These are phyloP conservation scores for Pteria penguin DNA, from an alignment of 2,888 invertebrate species.

Conservation along the genomic window DNA sequence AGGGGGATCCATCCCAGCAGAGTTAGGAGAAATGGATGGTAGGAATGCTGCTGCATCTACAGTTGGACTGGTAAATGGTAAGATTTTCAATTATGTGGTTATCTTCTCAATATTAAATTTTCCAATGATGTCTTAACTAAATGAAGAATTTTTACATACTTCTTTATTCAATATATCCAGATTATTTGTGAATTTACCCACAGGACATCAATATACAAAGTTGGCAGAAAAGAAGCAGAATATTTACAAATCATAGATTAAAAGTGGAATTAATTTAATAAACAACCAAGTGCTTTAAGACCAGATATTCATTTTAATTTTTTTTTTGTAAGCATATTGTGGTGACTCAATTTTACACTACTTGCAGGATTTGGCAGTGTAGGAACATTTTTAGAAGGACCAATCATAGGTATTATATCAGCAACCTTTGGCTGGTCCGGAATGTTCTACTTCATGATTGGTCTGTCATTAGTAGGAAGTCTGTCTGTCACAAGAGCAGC, in stretches of 20 bases:
- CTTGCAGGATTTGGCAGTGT: constrained; percentile 80
- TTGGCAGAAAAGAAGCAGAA: too few relatives aligned
- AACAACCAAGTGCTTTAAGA: too few relatives aligned
- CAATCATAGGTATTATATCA: constrained; percentile 80
- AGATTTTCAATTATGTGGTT: too few relatives aligned
- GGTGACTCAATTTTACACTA: background rate
- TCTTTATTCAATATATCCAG: too few relatives aligned
- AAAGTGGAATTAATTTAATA: too few relatives aligned
- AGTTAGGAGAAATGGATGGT: constrained; percentile 81
- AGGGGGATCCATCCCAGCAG: constrained; percentile 81
- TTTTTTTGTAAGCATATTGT: too few relatives aligned
- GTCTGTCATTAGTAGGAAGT: constrained; percentile 77
- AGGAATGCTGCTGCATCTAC: constrained; percentile 80
- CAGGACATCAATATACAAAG: background rate
- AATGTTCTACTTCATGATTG: constrained; percentile 80
- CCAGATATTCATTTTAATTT: too few relatives aligned
- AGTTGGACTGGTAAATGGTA: constrained; percentile 81
- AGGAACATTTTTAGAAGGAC: constrained; percentile 81
- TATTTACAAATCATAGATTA: too few relatives aligned
- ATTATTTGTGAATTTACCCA: too few relatives aligned
- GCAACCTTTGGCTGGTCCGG: constrained; percentile 80
- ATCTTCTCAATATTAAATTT: too few relatives aligned
- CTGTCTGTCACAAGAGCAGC: constrained; percentile 77
- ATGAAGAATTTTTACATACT: too few relatives aligned
- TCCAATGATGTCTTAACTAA: too few relatives aligned